Evolutionary conservation across 2,888 invertebrate genomes (phyloP).

Genomic region (Parnassius smintheus): DNA sequence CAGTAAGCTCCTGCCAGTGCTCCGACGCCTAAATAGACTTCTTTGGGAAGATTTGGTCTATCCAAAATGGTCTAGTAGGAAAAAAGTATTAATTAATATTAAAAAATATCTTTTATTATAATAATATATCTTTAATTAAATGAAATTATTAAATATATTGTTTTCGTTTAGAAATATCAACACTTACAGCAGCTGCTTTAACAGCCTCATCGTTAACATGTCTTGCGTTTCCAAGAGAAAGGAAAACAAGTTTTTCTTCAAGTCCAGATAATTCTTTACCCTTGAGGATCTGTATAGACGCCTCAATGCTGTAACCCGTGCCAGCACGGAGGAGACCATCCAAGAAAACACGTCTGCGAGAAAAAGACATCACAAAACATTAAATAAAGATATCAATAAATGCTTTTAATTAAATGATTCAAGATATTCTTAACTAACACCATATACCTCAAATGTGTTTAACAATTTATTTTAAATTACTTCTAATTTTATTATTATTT

Average conservation of each 20-base stretch:
- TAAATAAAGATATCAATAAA: no score
- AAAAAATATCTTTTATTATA: no score
- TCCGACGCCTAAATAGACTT: constrained; percentile 88
- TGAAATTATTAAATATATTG: neutral
- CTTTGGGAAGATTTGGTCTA: constrained; percentile 81
- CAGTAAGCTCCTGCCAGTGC: constrained; percentile 87
- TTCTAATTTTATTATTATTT: neutral
- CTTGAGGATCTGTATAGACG: constrained; percentile 84
- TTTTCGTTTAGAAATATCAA: neutral
- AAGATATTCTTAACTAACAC: no score
- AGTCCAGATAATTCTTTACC: constrained; percentile 80
- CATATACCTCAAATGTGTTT: no score
- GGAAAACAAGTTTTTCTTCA: constrained; percentile 83
- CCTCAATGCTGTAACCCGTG: constrained; percentile 88
- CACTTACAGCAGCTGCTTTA: constrained; percentile 80
- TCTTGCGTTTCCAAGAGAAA: constrained; percentile 85
- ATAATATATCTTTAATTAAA: no score
- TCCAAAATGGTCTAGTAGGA: constrained; percentile 79
- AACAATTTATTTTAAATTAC: no score
- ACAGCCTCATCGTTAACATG: constrained; percentile 85
- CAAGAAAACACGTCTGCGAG: constrained; percentile 85
- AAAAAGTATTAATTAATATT: neutral
- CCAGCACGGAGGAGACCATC: constrained; percentile 92
- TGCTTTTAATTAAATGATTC: no score
- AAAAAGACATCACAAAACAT: neutral